Percentiles rank a stretch among this genome's conserved stretches.
Conservation (phyloP, 2,113 vertebrate genomes). For the Oreotragus oreotragus region DNA sequence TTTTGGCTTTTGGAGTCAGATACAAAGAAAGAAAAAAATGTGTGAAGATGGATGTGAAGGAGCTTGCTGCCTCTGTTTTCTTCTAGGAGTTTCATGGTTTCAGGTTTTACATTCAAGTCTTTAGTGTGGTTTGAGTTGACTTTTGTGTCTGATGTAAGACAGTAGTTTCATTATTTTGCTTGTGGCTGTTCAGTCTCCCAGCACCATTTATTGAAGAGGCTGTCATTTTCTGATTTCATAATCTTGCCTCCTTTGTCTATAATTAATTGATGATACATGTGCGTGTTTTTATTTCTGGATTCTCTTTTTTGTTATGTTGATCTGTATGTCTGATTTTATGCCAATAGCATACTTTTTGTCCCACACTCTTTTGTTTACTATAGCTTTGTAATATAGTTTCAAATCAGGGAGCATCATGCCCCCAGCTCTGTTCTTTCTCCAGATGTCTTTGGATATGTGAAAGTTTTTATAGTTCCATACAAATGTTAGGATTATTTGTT, state of each 20-base stretch:
- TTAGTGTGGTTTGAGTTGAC: background rate
- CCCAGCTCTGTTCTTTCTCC: background rate
- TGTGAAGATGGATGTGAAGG: background rate
- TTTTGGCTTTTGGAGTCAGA: background rate
- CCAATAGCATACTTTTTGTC: background rate
- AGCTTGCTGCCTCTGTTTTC: background rate
- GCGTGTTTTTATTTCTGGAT: background rate
- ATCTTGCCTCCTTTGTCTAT: background rate
- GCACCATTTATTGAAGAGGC: background rate
- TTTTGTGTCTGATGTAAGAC: background rate
- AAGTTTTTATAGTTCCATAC: background rate
- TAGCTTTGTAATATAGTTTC: background rate
- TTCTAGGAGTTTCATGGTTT: background rate
- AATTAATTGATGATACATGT: background rate
- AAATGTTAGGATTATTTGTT: background rate
- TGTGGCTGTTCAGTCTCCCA: background rate
- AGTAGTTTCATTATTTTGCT: background rate
- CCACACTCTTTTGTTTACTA: background rate
- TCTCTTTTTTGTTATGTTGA: background rate
- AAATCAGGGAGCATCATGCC: background rate
- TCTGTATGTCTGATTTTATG: background rate
- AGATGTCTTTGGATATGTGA: background rate
- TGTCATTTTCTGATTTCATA: background rate
- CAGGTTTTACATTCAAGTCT: background rate
- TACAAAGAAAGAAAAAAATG: background rate